Base-by-base conservation (phyloP, 2,888 invertebrate genomes). In the Drosophila melanosoma region DNA sequence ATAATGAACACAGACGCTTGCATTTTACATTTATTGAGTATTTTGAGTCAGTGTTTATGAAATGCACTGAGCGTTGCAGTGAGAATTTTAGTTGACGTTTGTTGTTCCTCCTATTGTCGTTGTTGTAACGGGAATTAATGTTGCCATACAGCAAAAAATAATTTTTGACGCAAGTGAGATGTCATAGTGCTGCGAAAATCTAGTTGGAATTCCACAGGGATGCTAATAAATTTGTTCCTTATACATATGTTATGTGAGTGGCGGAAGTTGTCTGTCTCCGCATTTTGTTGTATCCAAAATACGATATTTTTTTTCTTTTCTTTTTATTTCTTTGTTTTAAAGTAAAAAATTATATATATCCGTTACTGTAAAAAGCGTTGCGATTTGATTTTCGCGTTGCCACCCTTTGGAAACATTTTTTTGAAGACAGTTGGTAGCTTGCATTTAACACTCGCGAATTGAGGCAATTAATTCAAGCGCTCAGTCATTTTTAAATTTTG, bases 1-100 rank as follows among this genome's bases (percentile, higher is more conserved):
- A 69, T 7, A 36, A 77, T 64, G 52, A 74, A 62, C 51, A 79
- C 65, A 68, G 54, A 48, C 4, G 65, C n/a, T 48, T 79, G 70
- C 79, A 82, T 82, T 49, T 70, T 72, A 35, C 26, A 7, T 6
- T 23, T 17, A 74, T 15, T 59, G 29, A 52, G 53, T 65, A 72
- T 63, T 68, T 17, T 7, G 48, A 42, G 63, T 62, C 0, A 10
- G 35, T 17, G n/a, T 48, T 51, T 36, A 35, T 51, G 10, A 12
- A 53, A 38, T 23, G 20, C 11, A 42, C 33, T 51, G 10, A 36
- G 23, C 23, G 40, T 12, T 32, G 54, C 61, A 56, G 68, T 64
- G 76, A 76, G 74, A 73, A 69, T 32, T 42, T 29, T 49, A 38
- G 48, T 32, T 54, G 42, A 29, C 38, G 12, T 42, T 63, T 58